phyloP scores from a whole-genome alignment of 1,140 invertebrate genomes.

The Drosophila eugracilis region DNA sequence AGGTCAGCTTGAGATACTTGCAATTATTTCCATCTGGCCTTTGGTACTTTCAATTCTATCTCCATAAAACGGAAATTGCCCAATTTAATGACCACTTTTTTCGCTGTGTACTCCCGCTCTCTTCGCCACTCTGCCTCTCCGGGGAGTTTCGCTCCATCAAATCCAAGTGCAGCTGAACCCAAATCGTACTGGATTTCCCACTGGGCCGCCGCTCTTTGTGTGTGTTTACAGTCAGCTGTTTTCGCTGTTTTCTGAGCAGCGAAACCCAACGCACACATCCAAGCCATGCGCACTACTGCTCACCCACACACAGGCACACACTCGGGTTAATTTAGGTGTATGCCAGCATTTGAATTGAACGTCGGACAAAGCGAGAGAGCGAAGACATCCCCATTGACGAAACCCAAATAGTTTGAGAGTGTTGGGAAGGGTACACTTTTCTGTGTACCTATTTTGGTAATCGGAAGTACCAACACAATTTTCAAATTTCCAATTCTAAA shows the following conservation, averaged over 20 bases:
- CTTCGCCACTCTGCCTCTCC: not conserved
- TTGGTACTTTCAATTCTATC: not conserved
- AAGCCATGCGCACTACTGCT: slow-evolving; percentile 15
- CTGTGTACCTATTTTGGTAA: not conserved
- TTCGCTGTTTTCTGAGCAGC: slow-evolving; percentile 40
- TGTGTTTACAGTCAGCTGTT: slow-evolving; percentile 75
- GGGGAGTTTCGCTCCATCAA: slow-evolving; percentile 9
- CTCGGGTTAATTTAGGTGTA: slow-evolving; percentile 34
- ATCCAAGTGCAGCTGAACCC: slow-evolving; percentile 58
- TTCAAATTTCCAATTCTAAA: too few species aligned
- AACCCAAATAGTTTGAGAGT: slow-evolving; percentile 31
- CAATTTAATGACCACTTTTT: slow-evolving; percentile 1
- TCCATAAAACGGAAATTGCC: not conserved
- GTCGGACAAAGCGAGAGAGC: slow-evolving; percentile 41
- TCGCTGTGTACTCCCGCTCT: slow-evolving; percentile 3
- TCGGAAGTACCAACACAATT: too few species aligned
- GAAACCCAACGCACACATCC: slow-evolving; percentile 6
- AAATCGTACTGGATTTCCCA: slow-evolving; percentile 34
- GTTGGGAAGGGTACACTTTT: not conserved
- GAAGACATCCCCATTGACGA: slow-evolving; percentile 39
- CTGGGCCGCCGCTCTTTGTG: slow-evolving; percentile 27
- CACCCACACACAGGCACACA: slow-evolving; percentile 12
- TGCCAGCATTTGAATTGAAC: slow-evolving; percentile 48
- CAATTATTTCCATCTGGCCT: not conserved
- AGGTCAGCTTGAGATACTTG: too few species aligned